These are phyloP conservation scores for Dorcus parallelipipedus DNA, from an alignment of 2,888 invertebrate species.

Conservation along the genomic window DNA sequence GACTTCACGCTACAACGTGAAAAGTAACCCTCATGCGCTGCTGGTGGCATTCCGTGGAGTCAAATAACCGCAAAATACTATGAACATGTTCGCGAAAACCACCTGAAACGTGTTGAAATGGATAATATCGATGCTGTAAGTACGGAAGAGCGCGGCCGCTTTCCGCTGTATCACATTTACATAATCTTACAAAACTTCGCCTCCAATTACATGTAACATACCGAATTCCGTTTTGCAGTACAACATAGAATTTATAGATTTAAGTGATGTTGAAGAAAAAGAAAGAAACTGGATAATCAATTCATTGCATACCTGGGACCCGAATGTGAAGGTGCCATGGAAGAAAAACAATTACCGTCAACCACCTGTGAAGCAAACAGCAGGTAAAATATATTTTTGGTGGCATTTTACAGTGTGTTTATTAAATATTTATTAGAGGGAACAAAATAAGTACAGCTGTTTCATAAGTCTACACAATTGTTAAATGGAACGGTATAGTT, in stretches of 20 bases:
- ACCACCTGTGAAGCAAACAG: constrained; percentile 16
- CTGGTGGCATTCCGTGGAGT: constrained; percentile 13
- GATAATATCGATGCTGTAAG: constrained; percentile 11
- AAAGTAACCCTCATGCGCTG: constrained; percentile 16
- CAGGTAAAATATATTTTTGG: constrained; percentile 10
- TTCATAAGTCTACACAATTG: no score
- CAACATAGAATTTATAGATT: constrained; percentile 65
- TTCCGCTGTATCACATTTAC: background rate
- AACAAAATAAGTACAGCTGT: no score
- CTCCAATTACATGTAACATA: background rate
- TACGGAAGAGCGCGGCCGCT: background rate
- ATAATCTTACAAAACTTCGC: no score
- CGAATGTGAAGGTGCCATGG: constrained; percentile 48
- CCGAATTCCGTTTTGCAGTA: background rate
- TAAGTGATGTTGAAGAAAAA: constrained; percentile 67
- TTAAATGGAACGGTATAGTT: no score
- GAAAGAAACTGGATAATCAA: constrained; percentile 62
- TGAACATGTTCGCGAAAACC: constrained; percentile 9
- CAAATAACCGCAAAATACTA: constrained; percentile 1
- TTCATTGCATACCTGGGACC: constrained; percentile 53
- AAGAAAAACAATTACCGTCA: constrained; percentile 20
- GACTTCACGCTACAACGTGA: constrained; percentile 12
- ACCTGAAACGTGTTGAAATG: constrained; percentile 7
- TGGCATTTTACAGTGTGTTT: background rate
- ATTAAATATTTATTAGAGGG: no score